Base-by-base conservation (phyloP, 2,113 vertebrate genomes). In the Aptenodytes patagonicus region DNA sequence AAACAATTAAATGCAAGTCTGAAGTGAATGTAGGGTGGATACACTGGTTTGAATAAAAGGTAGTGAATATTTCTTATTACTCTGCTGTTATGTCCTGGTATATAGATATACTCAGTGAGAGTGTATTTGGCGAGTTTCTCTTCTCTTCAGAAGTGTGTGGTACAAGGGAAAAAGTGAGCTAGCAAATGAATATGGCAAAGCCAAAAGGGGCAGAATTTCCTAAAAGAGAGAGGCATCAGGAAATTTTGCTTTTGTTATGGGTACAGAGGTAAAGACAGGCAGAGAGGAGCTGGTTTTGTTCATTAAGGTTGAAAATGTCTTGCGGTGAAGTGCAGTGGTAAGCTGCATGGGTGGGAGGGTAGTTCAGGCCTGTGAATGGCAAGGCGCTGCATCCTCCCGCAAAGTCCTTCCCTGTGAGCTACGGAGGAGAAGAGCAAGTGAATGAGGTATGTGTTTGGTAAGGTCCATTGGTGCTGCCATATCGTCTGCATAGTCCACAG, bases 401-500 rank as follows among this genome's bases (percentile, higher is more conserved):
- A 19, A 21, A n/a, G 16, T 40, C 34, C 12, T 70, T 79, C 21
- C 44, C 16, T 32, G 13, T 26, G 31, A 66, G 40, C 57, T 83
- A 2, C 0, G 0, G 40, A 68, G 49, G 25, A 73, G 44, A 49
- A 9, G 29, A 49, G 18, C 15, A 32, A 46, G 51, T 36, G 34
- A 34, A 21, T 20, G 22, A n/a, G 46, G 4, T 47, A 0, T 7
- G 8, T 47, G 25, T 71, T 80, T 72, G 10, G 9, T 36, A n/a
- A 62, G 38, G 31, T 75, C 16, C 0, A 0, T 31, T 51, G 19
- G 28, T 42, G 10, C 19, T 57, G 42, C 24, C 26, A 7, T 78
- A 21, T 26, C 32, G 14, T 58, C n/a, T 75, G n/a, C 22, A 8
- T 11, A 18, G 52, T 55, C n/a, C 62, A 34, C 26, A 57, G 49